phyloP scores from a whole-genome alignment of 2,888 invertebrate genomes.

The Dryococelus australis region DNA sequence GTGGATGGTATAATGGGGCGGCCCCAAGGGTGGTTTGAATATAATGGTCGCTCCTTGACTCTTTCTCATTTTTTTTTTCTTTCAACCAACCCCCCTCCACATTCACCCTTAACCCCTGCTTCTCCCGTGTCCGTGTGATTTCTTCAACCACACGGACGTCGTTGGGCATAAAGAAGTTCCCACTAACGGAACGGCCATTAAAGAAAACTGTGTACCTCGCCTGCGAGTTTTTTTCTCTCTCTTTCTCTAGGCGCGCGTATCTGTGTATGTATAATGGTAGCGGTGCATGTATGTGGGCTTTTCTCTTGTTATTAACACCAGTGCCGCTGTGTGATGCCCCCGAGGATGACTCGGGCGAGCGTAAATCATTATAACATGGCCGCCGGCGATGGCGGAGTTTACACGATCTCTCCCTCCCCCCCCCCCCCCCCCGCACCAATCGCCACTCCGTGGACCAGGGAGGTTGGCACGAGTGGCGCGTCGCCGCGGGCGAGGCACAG shows the following conservation, averaged over 20 bases:
- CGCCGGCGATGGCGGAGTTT: conserved; percentile 11
- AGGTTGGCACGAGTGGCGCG: neutral
- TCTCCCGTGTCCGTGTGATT: conserved; percentile 24
- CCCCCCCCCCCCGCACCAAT: too few species aligned
- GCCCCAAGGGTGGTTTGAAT: conserved; percentile 30
- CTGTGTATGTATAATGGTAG: neutral
- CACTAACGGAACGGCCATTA: conserved; percentile 40
- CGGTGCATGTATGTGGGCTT: conserved; percentile 12
- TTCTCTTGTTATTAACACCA: conserved; percentile 23
- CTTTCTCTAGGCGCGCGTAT: neutral
- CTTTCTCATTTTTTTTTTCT: conserved; percentile 26
- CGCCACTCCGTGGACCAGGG: too few species aligned
- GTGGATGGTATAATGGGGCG: conserved; percentile 37
- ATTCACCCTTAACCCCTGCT: neutral
- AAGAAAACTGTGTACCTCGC: conserved; percentile 38
- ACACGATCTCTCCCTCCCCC: neutral
- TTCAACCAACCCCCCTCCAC: neutral
- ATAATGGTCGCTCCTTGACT: conserved; percentile 40
- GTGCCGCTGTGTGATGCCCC: neutral
- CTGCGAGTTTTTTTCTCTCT: conserved; percentile 39
- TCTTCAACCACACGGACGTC: conserved; percentile 30
- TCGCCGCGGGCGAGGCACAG: neutral
- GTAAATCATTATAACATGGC: conserved; percentile 19
- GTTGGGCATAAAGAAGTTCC: conserved; percentile 37
- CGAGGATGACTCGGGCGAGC: neutral